Base-by-base conservation (phyloP, 2,888 invertebrate species). In the Philonicus albiceps region DNA sequence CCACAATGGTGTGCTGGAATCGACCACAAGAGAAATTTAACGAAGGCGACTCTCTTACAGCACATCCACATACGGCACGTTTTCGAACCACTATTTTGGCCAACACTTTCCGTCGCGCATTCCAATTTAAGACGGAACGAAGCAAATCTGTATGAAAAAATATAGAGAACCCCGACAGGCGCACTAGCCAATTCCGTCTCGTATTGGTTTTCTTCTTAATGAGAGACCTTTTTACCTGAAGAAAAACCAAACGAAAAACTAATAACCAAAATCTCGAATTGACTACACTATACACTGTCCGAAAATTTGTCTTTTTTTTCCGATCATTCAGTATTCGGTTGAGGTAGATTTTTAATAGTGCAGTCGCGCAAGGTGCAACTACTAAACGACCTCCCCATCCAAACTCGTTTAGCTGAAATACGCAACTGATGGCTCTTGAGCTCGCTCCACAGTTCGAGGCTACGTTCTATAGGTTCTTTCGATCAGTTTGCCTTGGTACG, bases 321-420 rank as follows among this genome's bases (percentile, higher is more conserved):
- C 30, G 49, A 49, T 78, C 78, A 78, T 49, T 78, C 78, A 78
- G 37, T 27, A 27, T 16, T 16, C n/a, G 16, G 3, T 16, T 78
- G 78, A 64, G 55, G 81, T 64, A 83, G 53, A 83, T 64, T 83
- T 40, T 30, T 37, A n/a, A 64, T 16, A 80, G 19, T 83, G 64
- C 31, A 83, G 81, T 83, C 81, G 81, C 81, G 81, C 16, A 34
- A 34, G 53, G 53, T 85, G 87, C 86, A 85, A 81, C 76, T 34
- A 88, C 13, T 76, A 53, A 73, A 37, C 87, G 85, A 87, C 73
- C 85, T 87, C 86, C 86, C 86, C 88, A 88, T 88, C 87, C 86
- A 86, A 88, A 88, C 88, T 88, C 88, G 88, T 86, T 88, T 85
- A 80, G 88, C 80, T 87, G 86, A 87, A 88, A 87, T 88, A 88